Evolutionary conservation across 1,140 invertebrate genomes (phyloP), one percentile per base, ranked within the genome.

Genomic region (Chlorops oryzae): DNA sequence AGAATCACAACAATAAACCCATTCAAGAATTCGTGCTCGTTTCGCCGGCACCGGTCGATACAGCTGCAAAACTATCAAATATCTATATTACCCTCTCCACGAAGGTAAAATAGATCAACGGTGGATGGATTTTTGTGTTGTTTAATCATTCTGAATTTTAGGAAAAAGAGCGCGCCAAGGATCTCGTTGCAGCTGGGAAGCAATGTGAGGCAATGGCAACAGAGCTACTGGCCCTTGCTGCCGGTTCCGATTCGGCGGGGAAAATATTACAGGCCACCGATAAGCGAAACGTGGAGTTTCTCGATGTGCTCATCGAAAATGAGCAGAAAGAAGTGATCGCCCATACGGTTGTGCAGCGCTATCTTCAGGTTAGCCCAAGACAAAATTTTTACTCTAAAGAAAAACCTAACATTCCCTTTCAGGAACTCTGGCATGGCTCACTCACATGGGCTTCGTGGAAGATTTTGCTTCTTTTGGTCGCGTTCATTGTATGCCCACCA

Each of bases 121-220:
- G 28, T 45, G 44, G 6, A n/a, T 23, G 2, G 10, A 3, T 44
- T 25, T 44, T 24, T 40, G 42, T 32, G 7, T 32, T 13, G 28
- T 9, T 32, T 13, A 12, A 12, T 39, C 17, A 12, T 20, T 41
- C 7, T n/a, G 15, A 41, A n/a, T 18, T 6, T 41, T 47, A 88
- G 79, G 96, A 98, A 76, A 98, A 98, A 78, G 96, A 98, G 75
- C 79, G 95, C 64, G 92, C 94, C 18, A 93, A 94, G 77, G 96
- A 99, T 76, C 77, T 99, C 47, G 86, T 94, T 60, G 86, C 87
- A 7, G 95, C 94, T 27, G 92, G 92, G 2, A 90, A 92, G 61
- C 94, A 94, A 73, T 98, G 94, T 68, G 96, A 99, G 74, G 80
- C 84, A 3, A 95, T 99, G 90, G 96, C 96, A 2, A 96, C 93